phyloP scores from a whole-genome alignment of 2,888 invertebrate genomes.

The Athalia rosae region DNA sequence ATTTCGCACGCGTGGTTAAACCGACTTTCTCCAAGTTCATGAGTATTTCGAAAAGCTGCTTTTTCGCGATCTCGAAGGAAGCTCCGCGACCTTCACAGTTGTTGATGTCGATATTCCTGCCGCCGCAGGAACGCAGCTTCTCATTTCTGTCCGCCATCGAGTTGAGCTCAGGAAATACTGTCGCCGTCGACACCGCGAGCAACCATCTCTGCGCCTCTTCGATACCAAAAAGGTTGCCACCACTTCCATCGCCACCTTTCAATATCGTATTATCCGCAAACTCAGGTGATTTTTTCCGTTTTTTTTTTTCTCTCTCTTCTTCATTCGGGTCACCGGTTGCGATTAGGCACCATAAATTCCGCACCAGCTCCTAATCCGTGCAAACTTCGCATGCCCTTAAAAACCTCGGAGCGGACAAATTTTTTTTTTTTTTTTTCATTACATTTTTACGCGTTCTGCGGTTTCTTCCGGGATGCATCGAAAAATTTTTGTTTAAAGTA shows the following conservation, averaged over 20 bases:
- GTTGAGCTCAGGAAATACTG: constrained; percentile 38
- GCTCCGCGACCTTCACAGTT: constrained; percentile 45
- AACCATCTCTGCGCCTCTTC: constrained; percentile 36
- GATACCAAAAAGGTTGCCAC: background rate
- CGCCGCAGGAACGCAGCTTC: constrained; percentile 43
- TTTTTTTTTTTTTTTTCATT: background rate
- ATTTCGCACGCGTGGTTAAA: constrained; percentile 49
- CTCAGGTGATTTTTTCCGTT: background rate
- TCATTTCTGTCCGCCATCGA: constrained; percentile 58
- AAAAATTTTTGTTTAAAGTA: background rate
- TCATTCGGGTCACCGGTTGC: too few species aligned
- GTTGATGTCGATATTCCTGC: too few species aligned
- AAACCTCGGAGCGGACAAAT: background rate
- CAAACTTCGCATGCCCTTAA: background rate
- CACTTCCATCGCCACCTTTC: background rate
- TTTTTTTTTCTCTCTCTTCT: background rate
- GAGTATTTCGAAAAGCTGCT: constrained; percentile 59
- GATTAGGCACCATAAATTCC: too few species aligned
- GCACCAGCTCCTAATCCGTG: too few species aligned
- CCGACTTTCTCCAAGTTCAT: constrained; percentile 54
- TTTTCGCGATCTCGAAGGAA: constrained; percentile 57
- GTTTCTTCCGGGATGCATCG: constrained; percentile 48
- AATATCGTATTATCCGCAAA: background rate
- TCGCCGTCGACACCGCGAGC: background rate
- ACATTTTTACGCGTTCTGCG: background rate